A percentile compares a stretch with the other conserved stretches of the same genome.
Conservation (phyloP, 1,140 invertebrate species). For the Pogonognathellus flavescens region DNA sequence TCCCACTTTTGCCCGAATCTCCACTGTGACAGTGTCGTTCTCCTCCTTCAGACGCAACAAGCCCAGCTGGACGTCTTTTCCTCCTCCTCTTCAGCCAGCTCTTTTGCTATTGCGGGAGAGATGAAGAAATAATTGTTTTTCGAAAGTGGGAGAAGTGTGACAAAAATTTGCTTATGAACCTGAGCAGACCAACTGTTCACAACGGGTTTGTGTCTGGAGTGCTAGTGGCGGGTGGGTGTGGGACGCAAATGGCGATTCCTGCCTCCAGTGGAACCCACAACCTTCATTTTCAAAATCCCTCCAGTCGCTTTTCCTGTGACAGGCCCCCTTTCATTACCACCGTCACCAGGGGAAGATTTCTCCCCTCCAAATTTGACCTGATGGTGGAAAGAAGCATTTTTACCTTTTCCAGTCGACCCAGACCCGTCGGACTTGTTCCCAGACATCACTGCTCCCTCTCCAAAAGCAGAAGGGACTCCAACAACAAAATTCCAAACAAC, state of each 20-base stretch:
- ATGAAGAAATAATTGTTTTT: background rate
- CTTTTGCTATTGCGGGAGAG: background rate
- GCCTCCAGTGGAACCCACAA: background rate
- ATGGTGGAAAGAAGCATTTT: constrained; percentile 64
- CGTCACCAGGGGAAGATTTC: constrained; percentile 64
- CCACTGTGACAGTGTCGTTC: background rate
- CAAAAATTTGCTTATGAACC: background rate
- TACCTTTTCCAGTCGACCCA: constrained; percentile 65
- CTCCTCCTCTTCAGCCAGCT: too few species aligned
- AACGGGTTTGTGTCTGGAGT: constrained; percentile 4
- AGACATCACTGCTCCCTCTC: constrained; percentile 59
- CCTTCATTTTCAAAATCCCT: background rate
- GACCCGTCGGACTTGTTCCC: constrained; percentile 55
- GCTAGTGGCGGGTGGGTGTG: constrained; percentile 7
- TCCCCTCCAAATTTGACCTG: constrained; percentile 66
- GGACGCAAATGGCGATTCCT: background rate
- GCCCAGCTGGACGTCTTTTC: too few species aligned
- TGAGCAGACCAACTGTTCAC: background rate
- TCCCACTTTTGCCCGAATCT: background rate
- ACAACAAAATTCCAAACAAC: background rate
- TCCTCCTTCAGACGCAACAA: too few species aligned
- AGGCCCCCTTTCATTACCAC: constrained; percentile 66
- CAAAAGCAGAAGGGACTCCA: background rate
- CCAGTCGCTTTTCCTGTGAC: background rate
- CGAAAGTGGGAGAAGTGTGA: background rate